Evolutionary conservation across 2,888 invertebrate species (phyloP).

Genomic region (Norana najaformis): DNA sequence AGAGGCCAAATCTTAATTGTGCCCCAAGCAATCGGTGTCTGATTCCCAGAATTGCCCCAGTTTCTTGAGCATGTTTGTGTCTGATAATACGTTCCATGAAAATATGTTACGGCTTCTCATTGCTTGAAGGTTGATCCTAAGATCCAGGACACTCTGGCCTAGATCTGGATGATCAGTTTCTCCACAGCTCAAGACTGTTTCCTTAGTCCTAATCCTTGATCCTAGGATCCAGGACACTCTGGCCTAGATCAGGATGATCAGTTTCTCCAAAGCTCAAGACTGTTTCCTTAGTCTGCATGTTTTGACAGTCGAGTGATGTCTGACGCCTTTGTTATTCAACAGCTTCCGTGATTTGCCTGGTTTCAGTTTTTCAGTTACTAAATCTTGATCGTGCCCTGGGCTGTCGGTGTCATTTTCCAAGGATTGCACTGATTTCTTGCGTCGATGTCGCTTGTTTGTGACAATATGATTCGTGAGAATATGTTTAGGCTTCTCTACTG

Average conservation of each 20-base stretch:
- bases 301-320: neutral
- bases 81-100: too few relatives aligned
- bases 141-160: neutral
- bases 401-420: too few relatives aligned
- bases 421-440: neutral
- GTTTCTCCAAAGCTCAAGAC: too few relatives aligned
- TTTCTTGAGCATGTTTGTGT: too few relatives aligned
- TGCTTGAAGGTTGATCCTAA: neutral
- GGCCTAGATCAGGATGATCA: neutral
- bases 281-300: neutral
- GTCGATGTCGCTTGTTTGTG: neutral
- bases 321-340: neutral
- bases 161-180: neutral
- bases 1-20: too few relatives aligned
- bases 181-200: too few relatives aligned
- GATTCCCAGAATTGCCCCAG: too few relatives aligned
- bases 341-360: neutral
- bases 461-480: neutral
- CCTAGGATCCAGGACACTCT: neutral
- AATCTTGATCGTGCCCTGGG: neutral
- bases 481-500: neutral
- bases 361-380: neutral
- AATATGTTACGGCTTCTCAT: too few relatives aligned
- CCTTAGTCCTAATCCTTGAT: too few relatives aligned
- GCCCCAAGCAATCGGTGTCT: too few relatives aligned